Base-by-base conservation (phyloP, 2,113 vertebrate species). In the Arenaria interpres region DNA sequence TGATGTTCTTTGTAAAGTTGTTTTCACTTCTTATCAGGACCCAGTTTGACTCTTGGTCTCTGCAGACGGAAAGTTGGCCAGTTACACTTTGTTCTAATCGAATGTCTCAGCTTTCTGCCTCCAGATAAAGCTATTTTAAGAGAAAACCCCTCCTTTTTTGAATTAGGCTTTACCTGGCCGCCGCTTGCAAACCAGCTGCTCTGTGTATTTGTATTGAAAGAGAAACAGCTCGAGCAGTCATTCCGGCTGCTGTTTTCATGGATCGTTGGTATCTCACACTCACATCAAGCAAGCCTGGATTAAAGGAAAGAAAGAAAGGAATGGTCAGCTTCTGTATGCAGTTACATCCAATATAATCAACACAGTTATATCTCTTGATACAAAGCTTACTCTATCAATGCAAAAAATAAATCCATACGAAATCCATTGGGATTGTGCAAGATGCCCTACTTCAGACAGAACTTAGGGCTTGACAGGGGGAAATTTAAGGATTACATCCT, bases 161-260 rank as follows among this genome's bases (percentile, higher is more conserved):
- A 43, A 72, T 43, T 10, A 46, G 41, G 41, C 60, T 96, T 97
- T 98, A 99, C 99, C 98, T 99, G 56, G 99, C 99, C 72, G 99
- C 99, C 37, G 99, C 99, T 96, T 99, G 99, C 89, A 99, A 97
- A 80, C 99, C 99, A 68, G 98, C 98, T 41, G 98, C 99, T 98
- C 98, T 97, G 92, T 99, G 98, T 71, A 99, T 98, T 32, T 98
- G 98, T 19, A 99, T 96, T 14, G 98, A 98, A 45, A 99, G 97
- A 8, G 97, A 98, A 51, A 99, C 98, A 33, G 97, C 54, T 32
- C 88, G 98, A 81, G 98, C 96, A 32, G 98, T 73, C 68, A 95
- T 78, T 90, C 98, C 97, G 37, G 96, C 96, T 63, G 95, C 84
- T 89, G 94, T 96, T 95, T 98, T 96, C 46, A 97, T 50, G 28